phyloP scores from a whole-genome alignment of 2,113 vertebrate species.

The Lota lota region DNA sequence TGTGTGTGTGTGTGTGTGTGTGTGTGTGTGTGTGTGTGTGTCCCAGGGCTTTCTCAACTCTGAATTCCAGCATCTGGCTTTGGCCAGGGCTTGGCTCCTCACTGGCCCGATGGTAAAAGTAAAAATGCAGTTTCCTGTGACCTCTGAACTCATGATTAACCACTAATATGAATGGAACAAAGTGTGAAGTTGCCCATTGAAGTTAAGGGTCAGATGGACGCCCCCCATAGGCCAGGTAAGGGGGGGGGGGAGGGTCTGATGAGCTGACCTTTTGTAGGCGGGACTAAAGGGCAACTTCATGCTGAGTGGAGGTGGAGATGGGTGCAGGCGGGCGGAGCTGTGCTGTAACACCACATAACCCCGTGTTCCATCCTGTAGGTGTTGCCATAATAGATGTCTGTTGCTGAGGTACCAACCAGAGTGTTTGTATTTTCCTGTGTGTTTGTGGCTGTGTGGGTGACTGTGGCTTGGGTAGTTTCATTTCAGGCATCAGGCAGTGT shows the following conservation, averaged over 20 bases:
- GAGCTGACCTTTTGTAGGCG: slow-evolving; percentile 39
- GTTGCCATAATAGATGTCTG: slow-evolving; percentile 34
- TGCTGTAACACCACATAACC: slow-evolving; percentile 59
- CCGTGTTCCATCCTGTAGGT: slow-evolving; percentile 38
- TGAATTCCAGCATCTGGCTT: slow-evolving; percentile 71
- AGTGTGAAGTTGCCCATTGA: slow-evolving; percentile 22
- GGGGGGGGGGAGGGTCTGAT: slow-evolving; percentile 21
- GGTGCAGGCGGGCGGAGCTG: slow-evolving; percentile 44
- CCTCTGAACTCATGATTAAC: slow-evolving; percentile 53
- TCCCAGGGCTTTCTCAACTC: slow-evolving; percentile 65
- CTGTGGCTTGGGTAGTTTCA: neutral
- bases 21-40: slow-evolving; percentile 54
- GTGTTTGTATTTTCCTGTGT: slow-evolving; percentile 12
- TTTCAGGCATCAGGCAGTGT: neutral
- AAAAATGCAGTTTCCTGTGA: slow-evolving; percentile 22
- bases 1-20: slow-evolving; percentile 54
- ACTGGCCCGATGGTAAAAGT: slow-evolving; percentile 70
- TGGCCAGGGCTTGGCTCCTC: slow-evolving; percentile 64
- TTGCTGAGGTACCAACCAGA: slow-evolving; percentile 37
- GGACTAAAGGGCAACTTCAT: slow-evolving; percentile 40
- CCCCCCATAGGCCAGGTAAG: neutral
- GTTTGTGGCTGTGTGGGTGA: neutral
- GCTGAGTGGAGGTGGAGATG: slow-evolving; percentile 44
- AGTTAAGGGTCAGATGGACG: slow-evolving; percentile 16
- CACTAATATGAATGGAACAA: slow-evolving; percentile 53